Percentiles rank a stretch among this genome's conserved stretches.
phyloP scores from a whole-genome alignment of 2,113 vertebrate species.

The Phocoena sinus region DNA sequence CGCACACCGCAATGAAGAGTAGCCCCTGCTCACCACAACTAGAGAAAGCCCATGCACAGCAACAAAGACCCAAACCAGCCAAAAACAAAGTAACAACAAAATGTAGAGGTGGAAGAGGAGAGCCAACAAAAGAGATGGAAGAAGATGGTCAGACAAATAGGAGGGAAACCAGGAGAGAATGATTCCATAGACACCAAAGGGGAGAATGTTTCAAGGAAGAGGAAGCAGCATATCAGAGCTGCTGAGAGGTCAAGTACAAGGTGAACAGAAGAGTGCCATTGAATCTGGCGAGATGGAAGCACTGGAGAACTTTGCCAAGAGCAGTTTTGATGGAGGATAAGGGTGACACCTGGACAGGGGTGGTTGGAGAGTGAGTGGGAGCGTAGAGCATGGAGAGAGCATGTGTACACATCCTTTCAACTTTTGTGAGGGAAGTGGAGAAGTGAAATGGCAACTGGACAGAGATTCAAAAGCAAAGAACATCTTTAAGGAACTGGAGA shows the following conservation, averaged over 20 bases:
- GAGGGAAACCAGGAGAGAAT: background rate
- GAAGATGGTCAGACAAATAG: background rate
- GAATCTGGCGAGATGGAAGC: background rate
- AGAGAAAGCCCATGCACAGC: too few species aligned
- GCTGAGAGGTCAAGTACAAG: background rate
- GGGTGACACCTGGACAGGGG: background rate
- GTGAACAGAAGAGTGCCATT: background rate
- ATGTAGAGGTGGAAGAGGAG: background rate
- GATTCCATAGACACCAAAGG: background rate
- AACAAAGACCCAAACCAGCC: too few species aligned
- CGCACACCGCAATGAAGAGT: too few species aligned
- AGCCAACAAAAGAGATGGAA: background rate
- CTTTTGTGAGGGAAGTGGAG: background rate
- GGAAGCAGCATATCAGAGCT: background rate
- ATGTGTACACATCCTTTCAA: background rate
- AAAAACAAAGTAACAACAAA: too few species aligned
- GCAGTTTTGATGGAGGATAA: background rate
- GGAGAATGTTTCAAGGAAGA: background rate
- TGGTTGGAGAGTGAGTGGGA: background rate
- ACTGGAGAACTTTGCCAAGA: background rate
- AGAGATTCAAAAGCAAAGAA: background rate
- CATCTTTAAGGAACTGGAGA: background rate
- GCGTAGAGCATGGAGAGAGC: background rate
- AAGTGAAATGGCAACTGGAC: background rate
- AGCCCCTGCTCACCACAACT: too few species aligned